Base-by-base conservation (phyloP, 2,888 invertebrate species). In the Lapara coniferarum region DNA sequence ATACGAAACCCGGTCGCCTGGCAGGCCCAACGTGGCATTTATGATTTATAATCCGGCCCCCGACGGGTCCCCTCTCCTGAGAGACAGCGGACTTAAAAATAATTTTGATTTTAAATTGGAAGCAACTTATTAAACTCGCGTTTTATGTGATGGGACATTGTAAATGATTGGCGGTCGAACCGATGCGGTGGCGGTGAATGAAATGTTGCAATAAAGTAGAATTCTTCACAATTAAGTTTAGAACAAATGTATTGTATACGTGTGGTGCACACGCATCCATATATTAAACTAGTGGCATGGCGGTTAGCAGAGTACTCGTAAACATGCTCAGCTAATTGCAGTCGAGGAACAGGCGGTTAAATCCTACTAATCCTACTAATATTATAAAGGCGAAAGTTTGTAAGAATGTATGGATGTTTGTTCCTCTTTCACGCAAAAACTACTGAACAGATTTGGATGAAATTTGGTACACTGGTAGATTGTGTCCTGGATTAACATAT, bases 21-120 rank as follows among this genome's bases (percentile, higher is more conserved):
- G 82, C 82, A 77, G 78, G 81, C 79, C 86, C 89, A 88, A 91
- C 90, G 88, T 90, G 92, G 90, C 91, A 88, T 87, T 89, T 91
- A 90, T 92, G 92, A 92, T 92, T 92, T 92, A 92, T 91, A 92
- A 91, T 89, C 91, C 86, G 85, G 89, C 85, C 89, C 81, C 85
- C 88, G 88, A 88, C 89, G 87, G 85, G 86, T 87, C 88, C 82
- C 85, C 88, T 84, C 83, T 85, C 85, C 86, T 83, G 85, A 86
- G 88, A 88, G 90, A 90, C 91, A 89, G 88, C 86, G 82, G 84
- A 75, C 86, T 88, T 85, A 81, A 87, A 90, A 90, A 89, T 90
- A 89, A 89, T 89, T 90, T 90, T 84, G 84, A 85, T 87, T 89
- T 91, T 88, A 90, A 91, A 91, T 92, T 91, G 89, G 88, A 90